Evolutionary conservation across 2,797 vertebrate genomes (phyloP), one percentile per base, ranked within the genome.

Genomic region (Macroramphosus scolopax): DNA sequence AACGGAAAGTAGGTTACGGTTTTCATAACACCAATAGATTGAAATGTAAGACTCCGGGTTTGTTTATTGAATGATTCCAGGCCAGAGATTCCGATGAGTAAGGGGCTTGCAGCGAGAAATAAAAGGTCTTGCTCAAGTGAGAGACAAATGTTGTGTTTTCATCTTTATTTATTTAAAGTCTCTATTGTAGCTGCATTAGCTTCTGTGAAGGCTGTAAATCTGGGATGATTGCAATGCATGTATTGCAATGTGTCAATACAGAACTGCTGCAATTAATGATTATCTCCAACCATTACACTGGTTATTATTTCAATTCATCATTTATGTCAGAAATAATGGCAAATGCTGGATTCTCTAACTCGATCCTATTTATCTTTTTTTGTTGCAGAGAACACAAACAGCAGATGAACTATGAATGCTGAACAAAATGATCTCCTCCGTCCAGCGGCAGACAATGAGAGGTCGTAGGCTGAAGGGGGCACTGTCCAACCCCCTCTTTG

Each of bases 381-480:
- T 60, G 46, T 75, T 83, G 35, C 81, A 89, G 87, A 88, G 83
- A 93, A 92, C 87, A 90, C 88, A 92, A 91, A 90, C 89, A 92
- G 88, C 90, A 90, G 90, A 93, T 94, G 94, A 99, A 99, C 93
- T 98, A 99, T 99, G 97, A 96, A 98, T 97, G 93, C 95, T 95
- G 96, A 95, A 96, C 93, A 99, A 93, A 92, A 99, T 98, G 97
- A 95, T 93, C 94, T 99, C 94, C 92, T 94, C 96, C 95, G 93
- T 95, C 94, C 94, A 93, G 94, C 80, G 78, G 85, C 97, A 96
- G 96, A 98, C 95, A 95, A 98, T 98, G 96, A 95, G 95, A 98
- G 95, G 95, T 95, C 94, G 90, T 96, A 98, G 93, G 94, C 96
- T 96, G 92, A 98, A 97, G 93, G 96, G 95, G 94, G 94, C 95